Conservation (phyloP, 2,113 vertebrate species). For the Anoplopoma fimbria region DNA sequence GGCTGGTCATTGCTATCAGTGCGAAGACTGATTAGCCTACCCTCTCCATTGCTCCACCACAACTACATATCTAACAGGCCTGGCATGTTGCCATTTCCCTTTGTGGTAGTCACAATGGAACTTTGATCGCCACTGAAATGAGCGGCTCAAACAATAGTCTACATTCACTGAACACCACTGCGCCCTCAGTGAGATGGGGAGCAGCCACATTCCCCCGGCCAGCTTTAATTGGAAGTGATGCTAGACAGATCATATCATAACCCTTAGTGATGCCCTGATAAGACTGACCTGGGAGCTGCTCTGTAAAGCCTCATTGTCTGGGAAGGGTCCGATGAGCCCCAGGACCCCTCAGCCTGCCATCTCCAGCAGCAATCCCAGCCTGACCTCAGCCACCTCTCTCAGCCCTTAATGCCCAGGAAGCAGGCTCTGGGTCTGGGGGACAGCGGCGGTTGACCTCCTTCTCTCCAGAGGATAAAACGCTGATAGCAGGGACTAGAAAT, state of each 20-base stretch:
- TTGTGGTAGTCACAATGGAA: slow-evolving; percentile 77
- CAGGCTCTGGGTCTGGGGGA: slow-evolving; percentile 64
- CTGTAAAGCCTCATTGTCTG: slow-evolving; percentile 75
- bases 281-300: slow-evolving; percentile 72
- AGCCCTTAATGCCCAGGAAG: slow-evolving; percentile 73
- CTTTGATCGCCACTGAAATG: slow-evolving; percentile 79
- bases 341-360: slow-evolving; percentile 63
- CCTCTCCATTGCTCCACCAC: slow-evolving; percentile 68
- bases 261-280: slow-evolving; percentile 83
- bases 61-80: slow-evolving; percentile 78
- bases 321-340: slow-evolving; percentile 63
- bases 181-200: slow-evolving; percentile 54
- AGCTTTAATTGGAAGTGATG: slow-evolving; percentile 82
- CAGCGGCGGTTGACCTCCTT: slow-evolving; percentile 75
- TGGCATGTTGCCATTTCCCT: slow-evolving; percentile 74
- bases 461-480: slow-evolving; percentile 74
- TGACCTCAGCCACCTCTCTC: slow-evolving; percentile 76
- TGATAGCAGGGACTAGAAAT: slow-evolving; percentile 80
- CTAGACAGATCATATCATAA: slow-evolving; percentile 83
- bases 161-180: slow-evolving; percentile 64
- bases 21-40: slow-evolving; percentile 78
- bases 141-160: slow-evolving; percentile 77
- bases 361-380: slow-evolving; percentile 70
- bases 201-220: slow-evolving; percentile 65
- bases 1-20: slow-evolving; percentile 74